Conservation (phyloP, 64 coral and sea anemone species). For the Exaiptasia diaphana region DNA sequence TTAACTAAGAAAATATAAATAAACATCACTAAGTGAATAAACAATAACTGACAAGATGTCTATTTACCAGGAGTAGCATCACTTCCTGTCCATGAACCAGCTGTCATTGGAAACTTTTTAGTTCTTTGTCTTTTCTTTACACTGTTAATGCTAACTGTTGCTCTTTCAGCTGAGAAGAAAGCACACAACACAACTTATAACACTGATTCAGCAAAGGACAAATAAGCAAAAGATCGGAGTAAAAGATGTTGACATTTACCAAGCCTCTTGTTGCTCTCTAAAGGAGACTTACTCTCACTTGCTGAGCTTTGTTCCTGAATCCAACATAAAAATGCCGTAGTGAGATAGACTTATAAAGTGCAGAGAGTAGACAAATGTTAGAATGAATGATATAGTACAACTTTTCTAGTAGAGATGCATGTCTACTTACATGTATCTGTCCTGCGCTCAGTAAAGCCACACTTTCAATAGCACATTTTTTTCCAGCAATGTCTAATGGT, state of each 20-base stretch:
- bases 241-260: conserved; percentile 14
- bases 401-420: no score
- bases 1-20: not conserved
- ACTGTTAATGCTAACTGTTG: conserved; percentile 60
- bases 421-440: conserved; percentile 27
- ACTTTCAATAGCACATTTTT: conserved; percentile 58
- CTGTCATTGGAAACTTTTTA: conserved; percentile 92
- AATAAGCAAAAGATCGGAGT: not conserved
- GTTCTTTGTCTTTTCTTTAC: conserved; percentile 94
- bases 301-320: no score
- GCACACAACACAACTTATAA: not conserved
- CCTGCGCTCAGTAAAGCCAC: conserved; percentile 56
- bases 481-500: conserved; percentile 75
- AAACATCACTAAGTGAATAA: not conserved
- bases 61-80: conserved; percentile 77
- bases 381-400: no score
- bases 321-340: not conserved
- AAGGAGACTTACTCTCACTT: not conserved
- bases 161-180: conserved; percentile 62
- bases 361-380: no score
- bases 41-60: not conserved
- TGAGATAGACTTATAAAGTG: no score
- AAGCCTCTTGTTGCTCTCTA: conserved; percentile 51
- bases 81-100: conserved; percentile 83
- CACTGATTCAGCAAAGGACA: not conserved